A percentile compares a stretch with the other conserved stretches of the same genome.
Evolutionary conservation across 2,797 vertebrate species (phyloP).

Genomic region (Prunella strophiata): DNA sequence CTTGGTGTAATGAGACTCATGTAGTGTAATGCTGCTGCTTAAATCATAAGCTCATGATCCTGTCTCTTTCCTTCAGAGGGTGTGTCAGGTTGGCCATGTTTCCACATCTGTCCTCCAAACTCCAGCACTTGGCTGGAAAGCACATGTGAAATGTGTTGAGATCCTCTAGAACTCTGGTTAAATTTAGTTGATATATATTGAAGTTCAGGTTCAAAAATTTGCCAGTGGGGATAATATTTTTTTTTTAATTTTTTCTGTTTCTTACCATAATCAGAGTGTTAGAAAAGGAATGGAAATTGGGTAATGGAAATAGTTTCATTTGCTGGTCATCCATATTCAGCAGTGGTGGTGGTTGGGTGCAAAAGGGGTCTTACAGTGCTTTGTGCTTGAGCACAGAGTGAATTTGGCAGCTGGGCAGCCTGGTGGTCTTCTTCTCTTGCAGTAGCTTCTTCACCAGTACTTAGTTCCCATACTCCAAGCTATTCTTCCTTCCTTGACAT

Average conservation of each 20-base stretch:
- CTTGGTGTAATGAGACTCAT: conserved; percentile 41
- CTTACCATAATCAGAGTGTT: background rate
- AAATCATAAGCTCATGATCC: conserved; percentile 26
- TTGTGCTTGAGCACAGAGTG: background rate
- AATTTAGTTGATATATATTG: background rate
- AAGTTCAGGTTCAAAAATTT: background rate
- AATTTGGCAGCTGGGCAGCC: background rate
- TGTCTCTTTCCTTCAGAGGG: conserved; percentile 16
- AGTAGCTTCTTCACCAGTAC: background rate
- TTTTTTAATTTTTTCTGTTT: background rate
- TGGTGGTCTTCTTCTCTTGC: background rate
- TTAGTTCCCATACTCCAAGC: background rate
- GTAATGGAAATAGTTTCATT: background rate
- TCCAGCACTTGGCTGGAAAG: conserved; percentile 23
- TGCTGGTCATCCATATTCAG: background rate
- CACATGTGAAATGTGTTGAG: conserved; percentile 25
- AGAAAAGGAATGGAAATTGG: background rate
- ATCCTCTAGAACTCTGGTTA: background rate
- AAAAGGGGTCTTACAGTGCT: background rate
- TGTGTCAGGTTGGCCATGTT: background rate
- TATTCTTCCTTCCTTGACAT: background rate
- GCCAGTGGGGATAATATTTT: background rate
- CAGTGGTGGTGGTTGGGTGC: background rate
- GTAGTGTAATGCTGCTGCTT: conserved; percentile 10
- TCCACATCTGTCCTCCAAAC: conserved; percentile 27